Base-by-base conservation (phyloP, 1,140 invertebrate species). In the Trachelipus rathkii region DNA sequence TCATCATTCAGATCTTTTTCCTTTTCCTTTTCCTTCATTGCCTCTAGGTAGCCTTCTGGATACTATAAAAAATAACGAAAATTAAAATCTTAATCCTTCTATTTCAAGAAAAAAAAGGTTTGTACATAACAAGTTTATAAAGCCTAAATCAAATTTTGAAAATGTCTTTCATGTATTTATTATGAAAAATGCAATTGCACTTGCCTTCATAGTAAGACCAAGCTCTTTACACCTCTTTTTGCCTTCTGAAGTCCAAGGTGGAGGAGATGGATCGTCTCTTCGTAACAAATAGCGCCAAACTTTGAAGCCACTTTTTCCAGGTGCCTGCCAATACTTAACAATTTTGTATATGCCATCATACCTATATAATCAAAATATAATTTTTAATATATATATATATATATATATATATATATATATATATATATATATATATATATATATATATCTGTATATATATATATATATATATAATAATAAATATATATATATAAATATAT, bases 311-410 rank as follows among this genome's bases (percentile, higher is more conserved):
- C 92, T 91, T 81, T 92, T 88, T 11, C 92, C 92, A 77, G 89
- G 91, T 82, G 92, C 89, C 5, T 91, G 91, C 86, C 92, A 95
- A 84, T 95, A 95, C 81, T 92, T 94, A 0, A 93, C 91, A 8
- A 95, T 89, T 85, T 93, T 92, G 83, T 93, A 93, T 60, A 92
- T 88, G 3, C 91, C 91, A 85, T 92, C 90, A 83, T 92, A 92
- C 76, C 89, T 85, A 76, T 89, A 88, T 44, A 19, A 11, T n/a
- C n/a, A 68, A 71, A 46, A 33, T 81, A 9, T 15, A 44, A 60
- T 33, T 33, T 3, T 33, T 3, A 3, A 33, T 33, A 33, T 33
- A 33, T 33, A 33, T 33, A 33, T 33, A 33, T 33, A 33, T 33
- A 33, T 33, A 33, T 33, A 33, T 33, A 33, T 33, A 33, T 33